Evolutionary conservation across 1,140 invertebrate species (phyloP).

Genomic region (Lordiphosa mommai): DNA sequence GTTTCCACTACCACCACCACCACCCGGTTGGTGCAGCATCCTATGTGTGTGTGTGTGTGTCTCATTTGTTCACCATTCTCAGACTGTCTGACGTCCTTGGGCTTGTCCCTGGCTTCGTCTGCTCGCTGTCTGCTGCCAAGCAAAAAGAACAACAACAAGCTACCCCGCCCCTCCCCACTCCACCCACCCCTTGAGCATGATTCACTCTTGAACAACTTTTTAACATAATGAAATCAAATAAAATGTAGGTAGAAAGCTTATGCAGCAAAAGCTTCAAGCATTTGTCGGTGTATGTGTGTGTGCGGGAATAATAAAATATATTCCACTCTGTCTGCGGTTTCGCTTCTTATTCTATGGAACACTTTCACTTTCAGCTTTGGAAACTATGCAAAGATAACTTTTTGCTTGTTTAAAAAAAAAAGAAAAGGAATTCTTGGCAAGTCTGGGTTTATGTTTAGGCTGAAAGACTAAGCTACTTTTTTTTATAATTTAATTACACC

Average conservation of each 20-base stretch:
- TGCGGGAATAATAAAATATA: constrained; percentile 57
- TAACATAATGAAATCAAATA: constrained; percentile 78
- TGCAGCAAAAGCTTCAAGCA: constrained; percentile 31
- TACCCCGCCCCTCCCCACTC: neutral
- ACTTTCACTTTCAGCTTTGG: constrained; percentile 45
- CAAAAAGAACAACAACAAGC: constrained; percentile 28
- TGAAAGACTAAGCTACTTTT: no score
- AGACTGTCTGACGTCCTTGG: constrained; percentile 26
- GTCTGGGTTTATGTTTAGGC: no score
- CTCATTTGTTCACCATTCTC: constrained; percentile 29
- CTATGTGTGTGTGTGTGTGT: constrained; percentile 10
- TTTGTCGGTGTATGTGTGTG: constrained; percentile 6
- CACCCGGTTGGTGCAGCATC: constrained; percentile 8
- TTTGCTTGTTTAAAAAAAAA: no score
- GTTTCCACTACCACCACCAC: constrained; percentile 3
- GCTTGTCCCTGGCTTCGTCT: constrained; percentile 35
- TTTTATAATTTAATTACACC: no score
- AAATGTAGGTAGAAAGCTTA: constrained; percentile 69
- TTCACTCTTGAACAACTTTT: constrained; percentile 76
- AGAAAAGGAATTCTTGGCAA: no score
- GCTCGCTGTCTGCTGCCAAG: constrained; percentile 57
- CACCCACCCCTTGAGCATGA: constrained; percentile 20
- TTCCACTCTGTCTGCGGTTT: constrained; percentile 49
- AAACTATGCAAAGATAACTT: no score
- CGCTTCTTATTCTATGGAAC: constrained; percentile 34